Conservation (phyloP, 2,113 vertebrate species). For the Lethenteron reissneri region DNA sequence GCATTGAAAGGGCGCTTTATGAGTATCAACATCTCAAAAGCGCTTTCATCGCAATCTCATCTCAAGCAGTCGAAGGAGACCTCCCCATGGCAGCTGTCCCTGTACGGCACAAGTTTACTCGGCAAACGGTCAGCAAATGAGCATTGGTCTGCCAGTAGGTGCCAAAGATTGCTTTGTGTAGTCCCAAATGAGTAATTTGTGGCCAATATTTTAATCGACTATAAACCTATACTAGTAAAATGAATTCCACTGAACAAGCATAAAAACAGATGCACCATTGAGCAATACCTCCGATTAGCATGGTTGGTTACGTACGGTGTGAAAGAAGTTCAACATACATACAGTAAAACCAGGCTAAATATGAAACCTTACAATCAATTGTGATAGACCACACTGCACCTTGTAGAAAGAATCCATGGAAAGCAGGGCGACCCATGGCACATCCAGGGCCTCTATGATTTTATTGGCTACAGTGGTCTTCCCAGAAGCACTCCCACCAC, state of each 20-base stretch:
- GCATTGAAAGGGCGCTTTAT: too few relatives aligned
- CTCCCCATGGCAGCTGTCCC: too few relatives aligned
- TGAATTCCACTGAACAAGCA: background rate
- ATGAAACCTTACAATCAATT: background rate
- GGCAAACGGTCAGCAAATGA: too few relatives aligned
- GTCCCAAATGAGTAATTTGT: too few relatives aligned
- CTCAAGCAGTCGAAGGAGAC: too few relatives aligned
- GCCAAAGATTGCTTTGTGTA: too few relatives aligned
- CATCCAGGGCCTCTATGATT: conserved; percentile 61
- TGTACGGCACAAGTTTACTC: too few relatives aligned
- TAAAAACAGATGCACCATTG: background rate
- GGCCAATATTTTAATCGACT: too few relatives aligned
- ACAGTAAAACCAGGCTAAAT: background rate
- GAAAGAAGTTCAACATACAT: background rate
- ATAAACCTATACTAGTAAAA: too few relatives aligned
- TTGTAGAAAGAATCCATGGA: conserved; percentile 79
- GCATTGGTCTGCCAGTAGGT: too few relatives aligned
- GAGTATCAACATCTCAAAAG: too few relatives aligned
- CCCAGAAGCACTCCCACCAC: conserved; percentile 59
- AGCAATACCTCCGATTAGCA: background rate
- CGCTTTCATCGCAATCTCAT: too few relatives aligned
- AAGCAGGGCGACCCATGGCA: conserved; percentile 63
- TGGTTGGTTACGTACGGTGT: background rate
- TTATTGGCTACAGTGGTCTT: conserved; percentile 65
- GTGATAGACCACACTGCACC: conserved; percentile 19